These are phyloP conservation scores for Luehdorfia chinensis DNA, from an alignment of 1,140 invertebrate species.

Conservation along the genomic window DNA sequence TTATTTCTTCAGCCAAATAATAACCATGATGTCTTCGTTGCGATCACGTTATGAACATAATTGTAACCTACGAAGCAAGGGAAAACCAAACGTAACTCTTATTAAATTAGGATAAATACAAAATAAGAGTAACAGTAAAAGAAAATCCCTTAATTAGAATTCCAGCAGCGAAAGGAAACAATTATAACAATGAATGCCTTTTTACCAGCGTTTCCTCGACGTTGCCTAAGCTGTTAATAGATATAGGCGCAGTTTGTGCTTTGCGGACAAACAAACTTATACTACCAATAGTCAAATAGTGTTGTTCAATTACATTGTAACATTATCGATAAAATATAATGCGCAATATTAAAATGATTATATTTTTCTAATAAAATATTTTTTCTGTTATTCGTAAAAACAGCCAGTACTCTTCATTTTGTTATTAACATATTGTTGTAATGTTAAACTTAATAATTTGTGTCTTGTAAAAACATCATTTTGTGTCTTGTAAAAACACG, in stretches of 20 bases:
- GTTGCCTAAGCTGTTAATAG: slow-evolving; percentile 4
- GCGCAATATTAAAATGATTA: too few relatives aligned
- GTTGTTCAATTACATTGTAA: not conserved
- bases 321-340: not conserved
- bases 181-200: slow-evolving; percentile 4
- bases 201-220: not conserved
- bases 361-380: too few relatives aligned
- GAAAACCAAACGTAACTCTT: not conserved
- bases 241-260: slow-evolving; percentile 7
- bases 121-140: slow-evolving; percentile 1
- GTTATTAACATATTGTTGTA: too few relatives aligned
- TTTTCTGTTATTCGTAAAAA: too few relatives aligned
- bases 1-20: too few relatives aligned
- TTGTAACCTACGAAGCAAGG: too few relatives aligned
- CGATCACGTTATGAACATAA: too few relatives aligned
- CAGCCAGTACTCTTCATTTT: too few relatives aligned
- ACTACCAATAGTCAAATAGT: slow-evolving; percentile 1
- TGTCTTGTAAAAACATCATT: too few relatives aligned
- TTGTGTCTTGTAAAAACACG: too few relatives aligned
- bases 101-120: slow-evolving; percentile 3
- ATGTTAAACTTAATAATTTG: too few relatives aligned
- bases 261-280: slow-evolving; percentile 6
- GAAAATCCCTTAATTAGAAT: slow-evolving; percentile 14
- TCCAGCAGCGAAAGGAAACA: slow-evolving; percentile 7
- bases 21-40: too few relatives aligned